A percentile compares a stretch with the other conserved stretches of the same genome.
These are phyloP conservation scores for Alethe castanea DNA, from an alignment of 2,113 vertebrate species.

Conservation along the genomic window DNA sequence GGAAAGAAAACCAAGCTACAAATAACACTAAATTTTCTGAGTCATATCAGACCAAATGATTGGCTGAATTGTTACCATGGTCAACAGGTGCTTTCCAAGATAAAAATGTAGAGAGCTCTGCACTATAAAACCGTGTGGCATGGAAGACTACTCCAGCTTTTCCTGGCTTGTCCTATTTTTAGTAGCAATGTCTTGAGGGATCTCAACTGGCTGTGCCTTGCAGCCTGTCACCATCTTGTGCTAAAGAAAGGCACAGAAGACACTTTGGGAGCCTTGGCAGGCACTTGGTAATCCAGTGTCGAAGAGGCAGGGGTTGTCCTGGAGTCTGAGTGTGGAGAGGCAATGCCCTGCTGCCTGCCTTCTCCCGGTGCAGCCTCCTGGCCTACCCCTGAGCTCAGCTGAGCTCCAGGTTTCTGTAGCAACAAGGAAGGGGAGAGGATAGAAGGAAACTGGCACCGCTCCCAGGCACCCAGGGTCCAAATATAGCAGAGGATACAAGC, in stretches of 20 bases:
- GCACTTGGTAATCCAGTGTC: not conserved
- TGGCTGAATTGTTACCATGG: not conserved
- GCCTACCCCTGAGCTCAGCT: not conserved
- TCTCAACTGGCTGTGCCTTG: not conserved
- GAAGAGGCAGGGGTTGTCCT: not conserved
- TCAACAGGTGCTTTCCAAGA: not conserved
- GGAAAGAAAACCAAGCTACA: not conserved
- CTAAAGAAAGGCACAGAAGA: not conserved
- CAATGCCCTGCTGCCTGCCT: not conserved
- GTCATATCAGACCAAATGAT: not conserved
- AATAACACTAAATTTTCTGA: not conserved
- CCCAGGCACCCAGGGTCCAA: not conserved
- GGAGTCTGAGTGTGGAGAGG: not conserved
- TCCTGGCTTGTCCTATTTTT: not conserved
- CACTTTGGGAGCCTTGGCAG: not conserved
- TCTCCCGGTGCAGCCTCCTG: not conserved
- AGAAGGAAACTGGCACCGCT: not conserved
- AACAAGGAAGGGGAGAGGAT: not conserved
- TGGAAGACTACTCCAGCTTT: not conserved
- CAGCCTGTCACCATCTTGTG: not conserved
- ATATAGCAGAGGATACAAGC: not conserved
- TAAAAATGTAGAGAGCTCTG: not conserved
- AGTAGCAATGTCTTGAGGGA: not conserved
- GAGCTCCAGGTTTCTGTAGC: conserved; percentile 18
- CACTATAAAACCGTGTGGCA: not conserved